Percentiles rank a stretch among this genome's conserved stretches.
Evolutionary conservation across 2,797 vertebrate species (phyloP).

Genomic region (Sebastes hubbsi): DNA sequence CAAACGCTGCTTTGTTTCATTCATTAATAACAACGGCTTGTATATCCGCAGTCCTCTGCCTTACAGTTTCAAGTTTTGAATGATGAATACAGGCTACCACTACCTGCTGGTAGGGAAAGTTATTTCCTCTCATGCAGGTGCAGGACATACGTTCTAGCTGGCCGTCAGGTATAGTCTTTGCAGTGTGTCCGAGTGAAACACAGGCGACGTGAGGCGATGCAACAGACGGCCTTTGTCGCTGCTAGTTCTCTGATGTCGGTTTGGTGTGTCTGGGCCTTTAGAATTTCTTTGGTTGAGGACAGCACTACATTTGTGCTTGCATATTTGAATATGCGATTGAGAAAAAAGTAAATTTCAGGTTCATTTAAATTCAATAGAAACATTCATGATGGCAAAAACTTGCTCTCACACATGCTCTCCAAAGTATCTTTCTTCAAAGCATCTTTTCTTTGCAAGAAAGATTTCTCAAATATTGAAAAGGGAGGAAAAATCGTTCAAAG

Average conservation of each 20-base stretch:
- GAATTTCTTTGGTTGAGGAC: not conserved
- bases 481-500: not conserved
- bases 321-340: not conserved
- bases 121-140: not conserved
- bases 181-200: not conserved
- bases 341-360: not conserved
- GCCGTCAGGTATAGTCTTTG: not conserved
- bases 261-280: not conserved
- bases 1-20: not conserved
- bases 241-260: not conserved
- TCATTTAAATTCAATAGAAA: not conserved
- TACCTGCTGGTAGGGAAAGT: not conserved
- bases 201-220: not conserved
- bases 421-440: not conserved
- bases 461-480: not conserved
- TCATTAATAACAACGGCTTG: not conserved
- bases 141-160: not conserved
- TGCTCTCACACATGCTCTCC: not conserved
- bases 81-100: not conserved
- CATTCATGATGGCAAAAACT: not conserved
- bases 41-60: not conserved
- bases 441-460: not conserved
- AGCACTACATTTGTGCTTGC: not conserved
- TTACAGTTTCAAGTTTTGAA: not conserved
- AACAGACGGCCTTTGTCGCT: not conserved